Conservation (phyloP, 2,113 vertebrate genomes). For the Petromus typicus region DNA sequence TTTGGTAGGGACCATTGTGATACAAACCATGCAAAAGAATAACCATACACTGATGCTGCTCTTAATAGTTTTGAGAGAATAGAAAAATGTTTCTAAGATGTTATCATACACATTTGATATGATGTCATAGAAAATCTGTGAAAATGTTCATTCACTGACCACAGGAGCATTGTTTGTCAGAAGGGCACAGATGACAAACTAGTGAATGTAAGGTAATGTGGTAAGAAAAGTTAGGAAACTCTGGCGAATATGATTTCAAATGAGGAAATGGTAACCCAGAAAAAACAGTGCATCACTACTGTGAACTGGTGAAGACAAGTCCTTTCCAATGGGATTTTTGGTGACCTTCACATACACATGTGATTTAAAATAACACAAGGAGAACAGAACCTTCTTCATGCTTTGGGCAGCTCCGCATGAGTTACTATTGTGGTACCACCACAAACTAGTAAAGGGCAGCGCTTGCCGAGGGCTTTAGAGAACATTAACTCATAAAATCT, state of each 20-base stretch:
- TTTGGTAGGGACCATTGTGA: not conserved
- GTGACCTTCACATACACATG: not conserved
- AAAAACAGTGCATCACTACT: not conserved
- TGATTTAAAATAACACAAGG: not conserved
- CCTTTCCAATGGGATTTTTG: not conserved
- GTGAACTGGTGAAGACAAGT: not conserved
- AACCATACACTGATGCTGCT: not conserved
- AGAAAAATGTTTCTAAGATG: not conserved
- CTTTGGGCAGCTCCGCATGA: constrained; percentile 62
- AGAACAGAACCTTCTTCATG: not conserved
- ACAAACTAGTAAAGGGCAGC: constrained; percentile 82
- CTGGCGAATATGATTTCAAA: not conserved
- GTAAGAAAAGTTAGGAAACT: constrained; percentile 19
- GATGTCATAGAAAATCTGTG: not conserved
- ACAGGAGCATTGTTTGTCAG: not conserved
- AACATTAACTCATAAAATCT: constrained; percentile 44
- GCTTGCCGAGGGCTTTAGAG: constrained; percentile 75
- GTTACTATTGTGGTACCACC: constrained; percentile 78
- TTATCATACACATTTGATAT: not conserved
- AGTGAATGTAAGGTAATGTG: not conserved
- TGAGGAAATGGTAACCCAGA: not conserved
- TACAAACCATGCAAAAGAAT: not conserved
- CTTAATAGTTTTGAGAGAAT: not conserved
- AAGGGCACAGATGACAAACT: not conserved
- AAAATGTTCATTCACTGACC: not conserved